Base-by-base conservation (phyloP, 2,113 vertebrate genomes). In the Pachypanchax playfairii region DNA sequence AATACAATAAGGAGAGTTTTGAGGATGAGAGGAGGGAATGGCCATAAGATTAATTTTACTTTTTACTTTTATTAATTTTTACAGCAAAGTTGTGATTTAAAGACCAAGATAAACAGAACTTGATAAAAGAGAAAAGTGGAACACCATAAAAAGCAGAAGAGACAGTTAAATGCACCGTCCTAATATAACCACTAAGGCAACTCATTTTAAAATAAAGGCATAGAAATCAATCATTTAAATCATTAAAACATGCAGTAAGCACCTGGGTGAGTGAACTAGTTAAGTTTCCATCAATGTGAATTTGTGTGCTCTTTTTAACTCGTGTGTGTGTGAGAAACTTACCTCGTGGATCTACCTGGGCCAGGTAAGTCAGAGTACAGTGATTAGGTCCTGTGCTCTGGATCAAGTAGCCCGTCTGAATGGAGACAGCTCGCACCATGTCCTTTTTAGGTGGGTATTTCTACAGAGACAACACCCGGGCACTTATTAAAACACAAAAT, bases 321-420 rank as follows among this genome's bases (percentile, higher is more conserved):
- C 28, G n/a, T 53, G 26, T 39, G 17, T 44, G 20, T 9, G 22
- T 36, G 28, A 2, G 2, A 39, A 8, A 48, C 15, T 92, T 90
- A 97, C 96, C 96, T 96, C 91, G 91, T 65, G 96, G 96, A 79
- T 98, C 96, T 56, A 98, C 94, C 77, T 98, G 95, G 1, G 96
- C 96, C 91, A 98, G 87, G 91, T 98, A 98, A 35, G 92, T 95
- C 76, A 98, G 93, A 67, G 83, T 87, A 67, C 94, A 98, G 86
- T 85, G 90, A 73, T 84, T 93, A 67, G 92, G 87, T 10, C 94
- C 93, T 1, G 91, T 94, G 38, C 90, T 93, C 87, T 96, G 93
- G 22, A 98, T 90, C 85, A 97, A 86, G 89, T 98, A 98, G 49
- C 96, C 96, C 0, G 96, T 98, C 91, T 96, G 95, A 81, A 97